Base-by-base conservation (phyloP, 1,140 invertebrate genomes). In the Drosophila kanapiae region DNA sequence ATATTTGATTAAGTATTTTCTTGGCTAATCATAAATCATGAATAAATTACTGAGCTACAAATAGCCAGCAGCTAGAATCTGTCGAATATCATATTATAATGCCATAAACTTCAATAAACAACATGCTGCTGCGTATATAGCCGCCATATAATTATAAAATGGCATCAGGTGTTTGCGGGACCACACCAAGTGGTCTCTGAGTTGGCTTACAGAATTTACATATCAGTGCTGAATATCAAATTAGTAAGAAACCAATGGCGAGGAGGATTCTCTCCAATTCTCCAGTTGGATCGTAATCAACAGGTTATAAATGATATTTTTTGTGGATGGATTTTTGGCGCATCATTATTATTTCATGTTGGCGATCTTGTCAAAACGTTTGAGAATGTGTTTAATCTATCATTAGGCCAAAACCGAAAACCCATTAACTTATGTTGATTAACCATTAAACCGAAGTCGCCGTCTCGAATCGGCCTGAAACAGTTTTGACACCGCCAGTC, bases 371-470 rank as follows among this genome's bases (percentile, higher is more conserved):
- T 87, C 75, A 83, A 87, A 87, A 64, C 67, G 61, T 29, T 67
- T 87, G 60, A 59, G 80, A 74, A 80, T 80, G 65, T 76, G 43
- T 79, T 87, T 69, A 80, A 59, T 59, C 53, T 69, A 64, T 87
- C 82, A 87, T 87, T 84, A 87, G 79, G 64, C 77, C 69, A 80
- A 83, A 78, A 56, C 51, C 72, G 62, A 78, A 78, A 75, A 59
- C 65, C 65, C 40, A 90, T 87, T 81, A 87, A 78, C 80, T 83
- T 80, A 88, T 78, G 79, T 84, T 84, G 84, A 87, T 87, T 85
- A 84, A 71, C 85, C 69, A 87, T 87, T 90, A 88, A 87, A 65
- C 40, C 65, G 65, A 78, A 78, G 62, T 67, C 76, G 31, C 76
- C 77, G 40, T 75, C 79, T 64, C 54, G 56, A 75, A 56, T 71